Evolutionary conservation across 2,113 vertebrate genomes (phyloP).

Genomic region (Anarrhichthys ocellatus): DNA sequence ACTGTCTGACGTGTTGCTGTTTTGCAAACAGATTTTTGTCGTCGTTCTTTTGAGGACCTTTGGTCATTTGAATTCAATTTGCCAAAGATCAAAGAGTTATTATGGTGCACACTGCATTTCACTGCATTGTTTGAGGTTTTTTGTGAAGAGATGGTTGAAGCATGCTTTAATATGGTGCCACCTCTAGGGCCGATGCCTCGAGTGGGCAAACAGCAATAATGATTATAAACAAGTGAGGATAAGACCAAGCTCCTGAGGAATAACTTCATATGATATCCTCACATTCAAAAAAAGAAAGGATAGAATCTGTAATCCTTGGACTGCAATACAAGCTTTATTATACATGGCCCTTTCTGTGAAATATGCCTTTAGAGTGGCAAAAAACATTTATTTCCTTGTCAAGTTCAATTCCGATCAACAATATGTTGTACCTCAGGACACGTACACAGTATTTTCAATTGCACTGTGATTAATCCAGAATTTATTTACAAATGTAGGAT

Average conservation of each 20-base stretch:
- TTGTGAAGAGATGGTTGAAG: slow-evolving; percentile 14
- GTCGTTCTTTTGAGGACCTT: slow-evolving; percentile 42
- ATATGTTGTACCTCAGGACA: not conserved
- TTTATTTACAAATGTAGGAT: not conserved
- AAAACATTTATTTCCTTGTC: not conserved
- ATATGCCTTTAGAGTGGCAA: slow-evolving; percentile 3
- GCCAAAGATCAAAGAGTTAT: slow-evolving; percentile 63
- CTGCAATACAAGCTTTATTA: not conserved
- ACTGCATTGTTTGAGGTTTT: slow-evolving; percentile 8
- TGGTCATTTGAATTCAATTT: slow-evolving; percentile 73
- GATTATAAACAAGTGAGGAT: slow-evolving; percentile 61
- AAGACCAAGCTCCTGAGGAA: slow-evolving; percentile 34
- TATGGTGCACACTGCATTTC: slow-evolving; percentile 55
- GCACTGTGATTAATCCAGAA: not conserved
- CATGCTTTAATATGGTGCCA: slow-evolving; percentile 8
- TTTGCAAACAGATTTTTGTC: slow-evolving; percentile 21
- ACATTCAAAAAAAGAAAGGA: slow-evolving; percentile 11
- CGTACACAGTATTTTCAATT: not conserved
- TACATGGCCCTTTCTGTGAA: not conserved
- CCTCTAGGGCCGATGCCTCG: slow-evolving; percentile 31
- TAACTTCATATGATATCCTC: slow-evolving; percentile 23
- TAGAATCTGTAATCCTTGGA: slow-evolving; percentile 3
- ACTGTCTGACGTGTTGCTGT: slow-evolving; percentile 39
- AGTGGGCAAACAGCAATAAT: slow-evolving; percentile 66
- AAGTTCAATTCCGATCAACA: not conserved